These are phyloP conservation scores for Idaea aversata DNA, from an alignment of 2,888 invertebrate genomes.

Conservation along the genomic window DNA sequence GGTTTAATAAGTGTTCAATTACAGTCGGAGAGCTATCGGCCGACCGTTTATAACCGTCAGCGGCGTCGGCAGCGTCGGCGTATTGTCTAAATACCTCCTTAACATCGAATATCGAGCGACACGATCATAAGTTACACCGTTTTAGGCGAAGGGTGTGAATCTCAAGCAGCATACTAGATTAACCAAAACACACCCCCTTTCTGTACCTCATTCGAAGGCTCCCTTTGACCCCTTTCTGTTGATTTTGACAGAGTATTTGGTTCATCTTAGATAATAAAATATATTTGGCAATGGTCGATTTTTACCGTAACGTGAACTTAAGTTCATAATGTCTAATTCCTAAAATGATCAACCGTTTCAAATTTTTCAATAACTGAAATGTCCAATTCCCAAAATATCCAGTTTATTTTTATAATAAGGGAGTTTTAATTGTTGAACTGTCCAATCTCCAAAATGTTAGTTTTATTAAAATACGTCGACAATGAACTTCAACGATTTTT, in stretches of 20 bases:
- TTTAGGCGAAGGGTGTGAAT: conserved; percentile 25
- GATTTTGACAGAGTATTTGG: conserved; percentile 2
- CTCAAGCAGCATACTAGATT: conserved; percentile 32
- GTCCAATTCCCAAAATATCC: no score
- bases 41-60: not conserved
- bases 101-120: conserved; percentile 22
- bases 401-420: no score
- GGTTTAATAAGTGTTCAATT: not conserved
- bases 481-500: no score
- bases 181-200: conserved; percentile 20
- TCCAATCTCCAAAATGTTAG: no score
- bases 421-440: no score
- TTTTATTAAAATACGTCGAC: no score
- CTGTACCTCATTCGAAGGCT: not conserved
- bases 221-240: conserved; percentile 12
- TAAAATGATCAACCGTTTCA: no score
- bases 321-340: no score
- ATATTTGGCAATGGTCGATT: no score
- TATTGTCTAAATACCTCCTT: not conserved
- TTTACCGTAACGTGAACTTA: no score
- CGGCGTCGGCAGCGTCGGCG: no score
- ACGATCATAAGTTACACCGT: conserved; percentile 36
- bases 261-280: not conserved
- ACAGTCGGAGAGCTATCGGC: not conserved
- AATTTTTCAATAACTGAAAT: no score